phyloP scores from a whole-genome alignment of 2,797 vertebrate species.

The Sebastes elongatus region DNA sequence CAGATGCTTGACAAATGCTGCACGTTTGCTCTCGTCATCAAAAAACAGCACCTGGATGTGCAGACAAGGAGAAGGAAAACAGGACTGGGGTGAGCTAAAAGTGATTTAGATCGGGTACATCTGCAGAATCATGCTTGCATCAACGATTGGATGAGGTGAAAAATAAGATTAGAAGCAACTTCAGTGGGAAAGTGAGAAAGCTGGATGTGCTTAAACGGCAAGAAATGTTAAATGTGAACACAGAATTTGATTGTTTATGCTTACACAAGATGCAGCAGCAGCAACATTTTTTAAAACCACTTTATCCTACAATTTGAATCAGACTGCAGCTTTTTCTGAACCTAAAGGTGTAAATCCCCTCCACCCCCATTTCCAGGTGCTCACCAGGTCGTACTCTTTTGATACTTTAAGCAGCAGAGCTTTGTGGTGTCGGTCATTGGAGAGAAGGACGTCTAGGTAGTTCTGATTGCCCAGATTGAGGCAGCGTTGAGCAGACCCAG shows the following conservation, averaged over 20 bases:
- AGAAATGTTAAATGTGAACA: background rate
- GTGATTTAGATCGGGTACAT: slow-evolving; percentile 7
- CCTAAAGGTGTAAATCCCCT: background rate
- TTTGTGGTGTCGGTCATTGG: slow-evolving; percentile 83
- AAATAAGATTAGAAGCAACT: background rate
- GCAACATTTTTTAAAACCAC: background rate
- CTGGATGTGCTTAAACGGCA: background rate
- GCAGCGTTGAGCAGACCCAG: slow-evolving; percentile 79
- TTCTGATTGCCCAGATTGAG: slow-evolving; percentile 81
- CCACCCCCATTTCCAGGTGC: background rate
- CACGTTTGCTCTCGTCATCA: slow-evolving; percentile 81
- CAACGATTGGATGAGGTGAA: background rate
- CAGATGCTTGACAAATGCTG: slow-evolving; percentile 80
- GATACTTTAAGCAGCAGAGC: slow-evolving; percentile 89
- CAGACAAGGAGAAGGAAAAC: slow-evolving; percentile 8
- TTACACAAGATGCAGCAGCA: background rate
- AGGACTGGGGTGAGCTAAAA: slow-evolving; percentile 16
- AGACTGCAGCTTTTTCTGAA: background rate
- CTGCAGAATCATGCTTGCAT: slow-evolving; percentile 39
- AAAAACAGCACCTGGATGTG: slow-evolving; percentile 90
- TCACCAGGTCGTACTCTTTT: slow-evolving; percentile 94
- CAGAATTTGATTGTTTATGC: background rate
- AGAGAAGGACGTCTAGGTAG: slow-evolving; percentile 83
- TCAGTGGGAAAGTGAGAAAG: background rate
- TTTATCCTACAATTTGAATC: background rate